Base-by-base conservation (phyloP, 2,888 invertebrate species). In the Mystacides longicornis region DNA sequence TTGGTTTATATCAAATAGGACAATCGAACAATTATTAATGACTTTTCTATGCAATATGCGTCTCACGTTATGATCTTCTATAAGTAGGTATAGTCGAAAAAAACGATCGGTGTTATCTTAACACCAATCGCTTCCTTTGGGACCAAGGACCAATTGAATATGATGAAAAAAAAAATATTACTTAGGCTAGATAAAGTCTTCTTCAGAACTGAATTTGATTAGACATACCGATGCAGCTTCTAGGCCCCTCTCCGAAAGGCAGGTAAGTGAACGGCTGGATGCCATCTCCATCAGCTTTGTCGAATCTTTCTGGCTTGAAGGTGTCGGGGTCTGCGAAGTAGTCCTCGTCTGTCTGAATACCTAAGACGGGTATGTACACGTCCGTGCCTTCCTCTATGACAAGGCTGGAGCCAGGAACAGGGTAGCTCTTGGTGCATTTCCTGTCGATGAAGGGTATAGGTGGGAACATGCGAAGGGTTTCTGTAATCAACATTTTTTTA, bases 381-480 rank as follows among this genome's bases (percentile, higher is more conserved):
- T 57, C 45, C 11, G 62, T 62, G 2, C 63, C 65, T 51, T 64
- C 63, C 27, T 64, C 64, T 3, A 66, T 61, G 1, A 59, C 47
- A 0, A 59, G 45, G 4, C 60, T 49, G 18, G 63, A 55, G n/a
- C 60, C 60, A 1, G 65, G 65, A 9, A 67, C 56, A 14, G 43
- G 46, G 46, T 62, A 62, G 2, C 60, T 52, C 21, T 62, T 52
- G 1, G 61, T 62, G 16, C 72, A 68, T 50, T 64, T 62, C 57
- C 73, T 65, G 54, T 65, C 66, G 7, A 72, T 57, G 7, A 64
- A 43, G 2, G 66, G 59, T 1, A 67, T 64, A 2, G 73, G 69
- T 48, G 77, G 74, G 64, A 72, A 72, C 49, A 70, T 68, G 21
- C 77, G 65, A n/a, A 77, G 62, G 0, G 74, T 71, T 64, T 77